phyloP scores from a whole-genome alignment of 2,888 invertebrate species.

The Hydraecia micacea region DNA sequence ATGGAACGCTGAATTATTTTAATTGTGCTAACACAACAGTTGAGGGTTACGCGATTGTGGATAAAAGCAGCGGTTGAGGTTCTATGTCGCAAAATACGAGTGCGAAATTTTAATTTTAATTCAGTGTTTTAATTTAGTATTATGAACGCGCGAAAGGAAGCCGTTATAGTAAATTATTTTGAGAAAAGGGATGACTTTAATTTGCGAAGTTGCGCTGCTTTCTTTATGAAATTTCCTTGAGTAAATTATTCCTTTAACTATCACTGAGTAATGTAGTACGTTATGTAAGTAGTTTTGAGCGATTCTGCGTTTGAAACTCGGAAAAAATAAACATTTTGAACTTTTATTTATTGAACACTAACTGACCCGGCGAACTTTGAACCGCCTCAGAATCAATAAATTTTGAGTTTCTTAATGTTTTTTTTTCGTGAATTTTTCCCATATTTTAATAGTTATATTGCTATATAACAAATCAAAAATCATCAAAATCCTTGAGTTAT shows the following conservation, averaged over 20 bases:
- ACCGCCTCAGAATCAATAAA: too few species aligned
- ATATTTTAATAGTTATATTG: too few species aligned
- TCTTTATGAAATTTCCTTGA: conserved; percentile 1
- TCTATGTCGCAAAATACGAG: conserved; percentile 30
- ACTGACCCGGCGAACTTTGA: too few species aligned
- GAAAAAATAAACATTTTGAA: background rate
- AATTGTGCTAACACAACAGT: conserved; percentile 61
- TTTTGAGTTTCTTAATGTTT: too few species aligned
- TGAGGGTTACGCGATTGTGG: conserved; percentile 40
- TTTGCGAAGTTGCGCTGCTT: conserved; percentile 15
- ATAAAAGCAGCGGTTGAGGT: conserved; percentile 37
- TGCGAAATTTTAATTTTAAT: conserved; percentile 34
- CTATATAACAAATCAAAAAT: too few species aligned
- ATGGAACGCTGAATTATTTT: conserved; percentile 69
- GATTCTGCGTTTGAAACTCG: background rate
- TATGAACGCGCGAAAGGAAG: conserved; percentile 23
- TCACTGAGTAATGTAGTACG: background rate
- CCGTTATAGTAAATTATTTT: conserved; percentile 37
- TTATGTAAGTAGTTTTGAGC: background rate
- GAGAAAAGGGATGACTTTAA: conserved; percentile 24
- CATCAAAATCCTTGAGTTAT: too few species aligned
- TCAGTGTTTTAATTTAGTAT: conserved; percentile 38
- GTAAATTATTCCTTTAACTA: background rate
- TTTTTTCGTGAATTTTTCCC: too few species aligned
- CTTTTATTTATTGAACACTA: background rate